Conservation (phyloP, 2,888 invertebrate genomes). For the Noctua comes region DNA sequence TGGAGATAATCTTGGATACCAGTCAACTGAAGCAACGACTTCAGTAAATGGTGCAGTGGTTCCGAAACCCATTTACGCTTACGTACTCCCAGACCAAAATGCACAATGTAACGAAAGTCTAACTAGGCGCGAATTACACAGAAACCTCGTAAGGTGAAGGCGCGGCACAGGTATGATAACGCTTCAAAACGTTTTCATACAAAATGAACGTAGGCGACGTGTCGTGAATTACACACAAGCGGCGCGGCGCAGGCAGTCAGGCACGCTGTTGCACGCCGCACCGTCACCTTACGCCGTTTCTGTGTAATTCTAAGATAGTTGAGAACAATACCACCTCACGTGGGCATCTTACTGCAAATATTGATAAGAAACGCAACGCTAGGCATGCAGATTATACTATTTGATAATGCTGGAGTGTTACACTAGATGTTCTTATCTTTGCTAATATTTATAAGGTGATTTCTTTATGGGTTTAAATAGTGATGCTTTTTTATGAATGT, state of each 20-base stretch:
- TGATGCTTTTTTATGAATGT: not conserved
- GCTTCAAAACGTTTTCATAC: no score
- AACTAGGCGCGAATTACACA: not conserved
- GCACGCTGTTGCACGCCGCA: no score
- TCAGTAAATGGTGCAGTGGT: not conserved
- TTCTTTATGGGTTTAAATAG: not conserved
- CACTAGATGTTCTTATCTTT: slow-evolving; percentile 8
- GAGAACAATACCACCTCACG: slow-evolving; percentile 24
- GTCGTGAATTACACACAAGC: no score
- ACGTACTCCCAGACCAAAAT: not conserved
- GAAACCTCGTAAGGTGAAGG: no score
- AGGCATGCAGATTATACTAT: slow-evolving; percentile 34
- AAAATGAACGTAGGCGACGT: no score
- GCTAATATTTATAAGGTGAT: slow-evolving; percentile 18
- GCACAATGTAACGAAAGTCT: slow-evolving; percentile 34
- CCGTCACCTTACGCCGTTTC: no score
- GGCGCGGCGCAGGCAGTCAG: no score
- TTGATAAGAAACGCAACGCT: slow-evolving; percentile 40
- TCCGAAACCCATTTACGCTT: not conserved
- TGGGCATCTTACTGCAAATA: slow-evolving; percentile 24
- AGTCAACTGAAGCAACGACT: not conserved
- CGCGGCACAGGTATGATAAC: no score
- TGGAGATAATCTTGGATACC: no score
- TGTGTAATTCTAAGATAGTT: slow-evolving; percentile 6
- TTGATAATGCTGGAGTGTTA: slow-evolving; percentile 25